Conservation (phyloP, 2,113 vertebrate species). For the Elaphurus davidianus region DNA sequence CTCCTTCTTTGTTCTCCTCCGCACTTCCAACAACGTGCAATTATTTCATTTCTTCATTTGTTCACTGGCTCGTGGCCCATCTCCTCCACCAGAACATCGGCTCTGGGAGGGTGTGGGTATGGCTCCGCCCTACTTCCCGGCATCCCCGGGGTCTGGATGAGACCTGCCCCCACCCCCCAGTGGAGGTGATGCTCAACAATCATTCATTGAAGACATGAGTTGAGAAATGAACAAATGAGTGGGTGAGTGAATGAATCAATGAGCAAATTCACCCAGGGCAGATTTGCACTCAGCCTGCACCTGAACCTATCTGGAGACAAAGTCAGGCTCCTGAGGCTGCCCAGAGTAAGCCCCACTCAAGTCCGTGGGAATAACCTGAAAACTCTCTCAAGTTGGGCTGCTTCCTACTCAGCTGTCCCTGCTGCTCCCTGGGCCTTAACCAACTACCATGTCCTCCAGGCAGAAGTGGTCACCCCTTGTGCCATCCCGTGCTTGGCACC, state of each 20-base stretch:
- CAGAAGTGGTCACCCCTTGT: rapidly evolving
- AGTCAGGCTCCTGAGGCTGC: background rate
- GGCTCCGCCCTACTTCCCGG: rapidly evolving
- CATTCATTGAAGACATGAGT: background rate
- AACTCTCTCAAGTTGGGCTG: background rate
- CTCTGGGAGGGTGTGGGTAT: background rate
- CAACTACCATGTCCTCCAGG: background rate
- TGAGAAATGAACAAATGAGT: background rate
- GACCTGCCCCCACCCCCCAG: background rate
- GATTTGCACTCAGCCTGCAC: background rate
- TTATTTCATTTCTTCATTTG: constrained; percentile 59
- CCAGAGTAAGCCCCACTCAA: background rate
- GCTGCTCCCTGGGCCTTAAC: background rate
- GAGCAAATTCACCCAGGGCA: background rate
- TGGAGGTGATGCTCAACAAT: background rate
- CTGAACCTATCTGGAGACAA: background rate
- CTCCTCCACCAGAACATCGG: background rate
- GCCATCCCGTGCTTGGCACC: no score
- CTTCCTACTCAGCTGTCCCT: background rate
- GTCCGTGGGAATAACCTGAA: background rate
- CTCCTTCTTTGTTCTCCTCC: constrained; percentile 30
- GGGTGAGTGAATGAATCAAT: no score
- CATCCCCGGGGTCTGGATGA: background rate
- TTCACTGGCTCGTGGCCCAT: background rate
- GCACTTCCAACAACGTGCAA: background rate